Evolutionary conservation across 2,797 vertebrate species (phyloP).

Genomic region (Diceros bicornis): DNA sequence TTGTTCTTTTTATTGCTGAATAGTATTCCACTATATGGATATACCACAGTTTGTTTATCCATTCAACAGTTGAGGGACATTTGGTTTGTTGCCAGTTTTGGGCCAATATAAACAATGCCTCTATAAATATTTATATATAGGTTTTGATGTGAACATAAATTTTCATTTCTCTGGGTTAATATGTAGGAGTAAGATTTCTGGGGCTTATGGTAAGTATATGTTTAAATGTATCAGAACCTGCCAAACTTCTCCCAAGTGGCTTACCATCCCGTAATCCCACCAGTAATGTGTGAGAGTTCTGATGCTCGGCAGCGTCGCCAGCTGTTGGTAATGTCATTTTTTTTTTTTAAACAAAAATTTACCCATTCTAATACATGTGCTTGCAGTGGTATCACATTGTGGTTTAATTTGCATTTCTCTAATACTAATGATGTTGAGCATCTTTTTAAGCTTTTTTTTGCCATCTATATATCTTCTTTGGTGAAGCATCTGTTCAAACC

Average conservation of each 20-base stretch:
- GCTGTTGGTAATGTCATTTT: not conserved
- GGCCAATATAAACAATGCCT: not conserved
- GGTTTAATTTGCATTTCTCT: not conserved
- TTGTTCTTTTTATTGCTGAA: not conserved
- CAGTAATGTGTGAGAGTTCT: not conserved
- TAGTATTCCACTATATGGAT: not conserved
- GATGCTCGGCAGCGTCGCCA: not conserved
- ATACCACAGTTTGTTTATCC: not conserved
- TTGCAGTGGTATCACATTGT: not conserved
- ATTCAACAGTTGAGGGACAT: not conserved
- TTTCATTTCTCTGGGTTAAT: conserved; percentile 5
- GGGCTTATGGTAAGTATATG: not conserved
- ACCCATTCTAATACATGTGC: not conserved
- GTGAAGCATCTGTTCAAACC: not conserved
- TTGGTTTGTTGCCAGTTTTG: not conserved
- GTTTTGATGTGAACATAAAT: not conserved
- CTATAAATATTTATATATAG: not conserved
- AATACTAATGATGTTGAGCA: not conserved
- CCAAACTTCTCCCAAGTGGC: not conserved
- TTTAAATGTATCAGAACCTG: not conserved
- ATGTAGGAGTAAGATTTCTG: not conserved
- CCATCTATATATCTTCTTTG: not conserved
- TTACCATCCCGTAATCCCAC: not conserved
- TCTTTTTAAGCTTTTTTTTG: not conserved
- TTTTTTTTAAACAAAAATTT: not conserved